Evolutionary conservation across 2,797 vertebrate genomes (phyloP).

Genomic region (Stomatorhinus walkeri): DNA sequence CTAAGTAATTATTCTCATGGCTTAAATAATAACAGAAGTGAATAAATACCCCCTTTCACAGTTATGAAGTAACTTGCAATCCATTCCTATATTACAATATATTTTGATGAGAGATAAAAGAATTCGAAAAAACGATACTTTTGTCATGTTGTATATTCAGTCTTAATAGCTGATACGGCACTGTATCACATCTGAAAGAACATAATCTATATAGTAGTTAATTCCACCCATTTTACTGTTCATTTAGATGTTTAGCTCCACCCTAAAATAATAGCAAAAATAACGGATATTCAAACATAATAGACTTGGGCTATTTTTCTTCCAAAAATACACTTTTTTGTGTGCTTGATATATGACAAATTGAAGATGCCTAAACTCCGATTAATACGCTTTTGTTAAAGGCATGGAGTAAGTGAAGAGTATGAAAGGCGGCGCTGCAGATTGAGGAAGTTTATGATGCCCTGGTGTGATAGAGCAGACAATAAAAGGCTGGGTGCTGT

Average conservation of each 20-base stretch:
- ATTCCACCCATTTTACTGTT: background rate
- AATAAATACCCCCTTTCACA: background rate
- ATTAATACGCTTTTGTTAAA: background rate
- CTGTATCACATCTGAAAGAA: background rate
- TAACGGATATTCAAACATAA: background rate
- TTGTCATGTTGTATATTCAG: background rate
- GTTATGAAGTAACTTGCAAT: background rate
- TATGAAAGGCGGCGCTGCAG: conserved; percentile 22
- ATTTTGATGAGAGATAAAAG: background rate
- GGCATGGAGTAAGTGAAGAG: background rate
- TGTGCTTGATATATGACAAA: background rate
- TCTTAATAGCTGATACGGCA: background rate
- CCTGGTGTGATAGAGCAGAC: background rate
- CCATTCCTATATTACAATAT: background rate
- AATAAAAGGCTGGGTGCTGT: background rate
- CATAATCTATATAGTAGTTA: background rate
- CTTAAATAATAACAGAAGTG: background rate
- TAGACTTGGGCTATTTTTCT: background rate
- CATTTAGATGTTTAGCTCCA: background rate
- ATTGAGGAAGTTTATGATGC: conserved; percentile 26
- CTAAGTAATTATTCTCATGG: background rate
- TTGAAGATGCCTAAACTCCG: background rate
- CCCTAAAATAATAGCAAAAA: background rate
- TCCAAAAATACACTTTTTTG: background rate
- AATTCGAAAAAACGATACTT: background rate